phyloP scores from a whole-genome alignment of 2,113 vertebrate genomes.

The Oriolus oriolus region DNA sequence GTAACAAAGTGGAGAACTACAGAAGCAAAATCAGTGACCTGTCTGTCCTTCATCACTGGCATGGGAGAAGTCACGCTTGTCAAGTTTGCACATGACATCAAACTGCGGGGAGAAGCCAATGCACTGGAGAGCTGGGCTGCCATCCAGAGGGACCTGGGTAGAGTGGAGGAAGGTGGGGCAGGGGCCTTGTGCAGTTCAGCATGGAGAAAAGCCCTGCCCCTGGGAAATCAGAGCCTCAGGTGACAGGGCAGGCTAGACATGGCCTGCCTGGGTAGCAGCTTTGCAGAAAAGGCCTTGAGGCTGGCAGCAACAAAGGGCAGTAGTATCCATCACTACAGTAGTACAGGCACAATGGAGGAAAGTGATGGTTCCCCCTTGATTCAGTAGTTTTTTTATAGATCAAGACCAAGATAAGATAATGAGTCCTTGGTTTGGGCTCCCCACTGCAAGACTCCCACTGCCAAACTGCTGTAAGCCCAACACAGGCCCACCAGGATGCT shows the following conservation, averaged over 20 bases:
- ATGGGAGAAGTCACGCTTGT: not conserved
- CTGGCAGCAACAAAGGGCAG: not conserved
- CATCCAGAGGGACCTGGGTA: not conserved
- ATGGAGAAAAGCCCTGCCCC: not conserved
- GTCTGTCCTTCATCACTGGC: not conserved
- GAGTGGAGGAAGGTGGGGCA: not conserved
- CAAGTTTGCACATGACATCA: not conserved
- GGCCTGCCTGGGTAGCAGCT: not conserved
- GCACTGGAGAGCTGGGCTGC: not conserved
- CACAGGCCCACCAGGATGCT: not conserved
- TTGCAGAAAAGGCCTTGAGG: not conserved
- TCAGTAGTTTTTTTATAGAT: not conserved
- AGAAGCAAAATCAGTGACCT: not conserved
- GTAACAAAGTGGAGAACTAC: not conserved
- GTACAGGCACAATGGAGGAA: not conserved
- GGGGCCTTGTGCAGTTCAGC: not conserved
- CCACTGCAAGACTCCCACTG: not conserved
- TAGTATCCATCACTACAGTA: fast-evolving
- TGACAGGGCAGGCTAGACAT: not conserved
- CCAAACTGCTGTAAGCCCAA: not conserved
- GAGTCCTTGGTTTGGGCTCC: not conserved
- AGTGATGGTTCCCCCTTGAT: not conserved
- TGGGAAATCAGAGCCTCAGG: not conserved
- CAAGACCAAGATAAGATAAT: not conserved
- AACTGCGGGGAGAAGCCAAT: not conserved